Evolutionary conservation across 2,888 invertebrate genomes (phyloP).

Genomic region (Oscheius sp.): DNA sequence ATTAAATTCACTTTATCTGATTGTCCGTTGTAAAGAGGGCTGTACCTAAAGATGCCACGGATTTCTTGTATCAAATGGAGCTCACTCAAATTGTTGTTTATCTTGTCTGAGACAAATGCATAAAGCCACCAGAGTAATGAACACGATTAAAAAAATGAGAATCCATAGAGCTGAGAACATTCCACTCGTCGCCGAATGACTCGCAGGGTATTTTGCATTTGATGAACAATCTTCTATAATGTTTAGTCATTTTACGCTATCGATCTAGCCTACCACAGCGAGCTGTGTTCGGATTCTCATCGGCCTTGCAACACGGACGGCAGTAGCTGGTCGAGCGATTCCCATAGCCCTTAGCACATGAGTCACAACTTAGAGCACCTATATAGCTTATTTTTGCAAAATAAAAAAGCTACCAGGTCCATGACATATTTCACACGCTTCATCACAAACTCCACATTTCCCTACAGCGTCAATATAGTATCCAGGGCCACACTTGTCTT

Average conservation of each 20-base stretch:
- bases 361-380: conserved; percentile 64
- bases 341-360: conserved; percentile 61
- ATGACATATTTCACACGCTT: conserved; percentile 62
- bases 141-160: conserved; percentile 35
- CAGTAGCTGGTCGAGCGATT: conserved; percentile 66
- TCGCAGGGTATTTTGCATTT: conserved; percentile 20
- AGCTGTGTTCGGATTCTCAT: conserved; percentile 37
- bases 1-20: conserved; percentile 42
- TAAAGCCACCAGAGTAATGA: conserved; percentile 24
- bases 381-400: neutral
- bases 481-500: conserved; percentile 64
- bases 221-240: conserved; percentile 55
- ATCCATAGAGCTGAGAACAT: conserved; percentile 39
- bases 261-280: conserved; percentile 48
- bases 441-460: conserved; percentile 63
- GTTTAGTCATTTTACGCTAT: neutral
- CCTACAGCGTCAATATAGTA: conserved; percentile 60
- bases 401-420: conserved; percentile 48
- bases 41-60: conserved; percentile 43
- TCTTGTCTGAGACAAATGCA: conserved; percentile 31
- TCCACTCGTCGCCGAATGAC: conserved; percentile 16
- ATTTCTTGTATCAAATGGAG: neutral
- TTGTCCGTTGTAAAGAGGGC: conserved; percentile 52
- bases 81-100: conserved; percentile 41
- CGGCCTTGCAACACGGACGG: conserved; percentile 60